Evolutionary conservation across 2,797 vertebrate genomes (phyloP).

Genomic region (Trachops cirrhosus): DNA sequence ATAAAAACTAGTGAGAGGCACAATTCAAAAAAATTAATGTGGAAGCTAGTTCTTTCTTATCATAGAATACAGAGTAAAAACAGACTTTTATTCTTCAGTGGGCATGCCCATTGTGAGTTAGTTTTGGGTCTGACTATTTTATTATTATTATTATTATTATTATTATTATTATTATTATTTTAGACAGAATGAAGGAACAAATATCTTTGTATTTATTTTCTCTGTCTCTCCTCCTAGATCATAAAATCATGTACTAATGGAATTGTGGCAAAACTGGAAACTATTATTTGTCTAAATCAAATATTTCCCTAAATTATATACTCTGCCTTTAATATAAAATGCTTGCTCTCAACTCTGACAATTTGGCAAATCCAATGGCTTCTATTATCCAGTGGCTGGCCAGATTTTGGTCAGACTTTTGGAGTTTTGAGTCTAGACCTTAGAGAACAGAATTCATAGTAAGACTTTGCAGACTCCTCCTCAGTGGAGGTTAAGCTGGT

Average conservation of each 20-base stretch:
- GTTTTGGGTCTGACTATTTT: not conserved
- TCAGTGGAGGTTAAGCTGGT: not conserved
- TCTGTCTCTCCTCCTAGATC: constrained; percentile 3
- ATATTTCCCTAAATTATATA: not conserved
- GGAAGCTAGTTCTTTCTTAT: constrained; percentile 64
- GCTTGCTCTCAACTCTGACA: not conserved
- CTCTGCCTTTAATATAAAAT: constrained; percentile 28
- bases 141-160: not conserved
- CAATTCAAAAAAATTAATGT: constrained; percentile 49
- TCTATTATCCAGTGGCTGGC: not conserved
- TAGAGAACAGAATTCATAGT: not conserved
- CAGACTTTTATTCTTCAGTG: constrained; percentile 37
- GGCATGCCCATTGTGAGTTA: not conserved
- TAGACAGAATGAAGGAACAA: constrained; percentile 61
- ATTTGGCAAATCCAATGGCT: not conserved
- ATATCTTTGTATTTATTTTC: not conserved
- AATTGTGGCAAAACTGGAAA: not conserved
- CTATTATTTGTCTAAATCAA: constrained; percentile 10
- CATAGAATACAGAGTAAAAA: constrained; percentile 31
- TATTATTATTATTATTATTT: constrained; percentile 27
- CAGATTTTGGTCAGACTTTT: not conserved
- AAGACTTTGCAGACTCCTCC: not conserved
- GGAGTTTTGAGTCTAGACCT: not conserved
- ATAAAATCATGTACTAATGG: constrained; percentile 4
- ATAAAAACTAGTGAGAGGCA: constrained; percentile 70